Percentiles rank a stretch among this genome's conserved stretches.
Evolutionary conservation across 2,888 invertebrate genomes (phyloP).

Genomic region (Ennomos quercinarius): DNA sequence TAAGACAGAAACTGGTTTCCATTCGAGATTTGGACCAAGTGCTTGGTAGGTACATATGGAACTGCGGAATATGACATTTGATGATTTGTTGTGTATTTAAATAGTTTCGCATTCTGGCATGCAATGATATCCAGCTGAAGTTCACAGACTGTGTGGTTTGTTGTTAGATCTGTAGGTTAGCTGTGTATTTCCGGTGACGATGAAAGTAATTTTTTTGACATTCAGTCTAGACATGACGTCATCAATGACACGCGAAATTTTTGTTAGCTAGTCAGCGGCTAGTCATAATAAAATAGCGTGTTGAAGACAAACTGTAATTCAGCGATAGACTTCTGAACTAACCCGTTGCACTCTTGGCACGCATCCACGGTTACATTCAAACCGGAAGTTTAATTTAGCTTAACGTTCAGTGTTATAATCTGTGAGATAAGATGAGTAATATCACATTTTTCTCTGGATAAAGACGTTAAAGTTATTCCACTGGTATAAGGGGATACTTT

Average conservation of each 20-base stretch:
- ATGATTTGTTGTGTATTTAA: neutral
- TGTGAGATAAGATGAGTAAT: conserved; percentile 58
- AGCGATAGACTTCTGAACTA: conserved; percentile 29
- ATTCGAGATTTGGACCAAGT: neutral
- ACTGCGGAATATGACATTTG: neutral
- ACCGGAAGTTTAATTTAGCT: conserved; percentile 54
- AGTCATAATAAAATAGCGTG: conserved; percentile 36
- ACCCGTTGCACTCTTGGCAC: conserved; percentile 55
- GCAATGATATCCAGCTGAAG: neutral
- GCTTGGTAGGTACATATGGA: neutral
- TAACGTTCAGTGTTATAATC: conserved; percentile 48
- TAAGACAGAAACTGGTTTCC: neutral
- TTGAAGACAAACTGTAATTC: conserved; percentile 16
- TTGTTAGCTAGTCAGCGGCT: conserved; percentile 18
- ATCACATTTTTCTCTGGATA: conserved; percentile 56
- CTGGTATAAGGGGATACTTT: conserved; percentile 59
- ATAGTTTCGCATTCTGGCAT: neutral
- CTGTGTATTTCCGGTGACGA: conserved; percentile 9
- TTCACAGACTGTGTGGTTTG: too few species aligned
- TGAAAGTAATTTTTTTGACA: conserved; percentile 7
- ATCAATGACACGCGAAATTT: conserved; percentile 30
- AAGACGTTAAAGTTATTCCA: conserved; percentile 56
- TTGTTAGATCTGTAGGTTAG: too few species aligned
- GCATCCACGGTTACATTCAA: conserved; percentile 57
- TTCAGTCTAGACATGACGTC: conserved; percentile 25